phyloP scores from a whole-genome alignment of 2,113 vertebrate genomes.

The Myotis davidii region DNA sequence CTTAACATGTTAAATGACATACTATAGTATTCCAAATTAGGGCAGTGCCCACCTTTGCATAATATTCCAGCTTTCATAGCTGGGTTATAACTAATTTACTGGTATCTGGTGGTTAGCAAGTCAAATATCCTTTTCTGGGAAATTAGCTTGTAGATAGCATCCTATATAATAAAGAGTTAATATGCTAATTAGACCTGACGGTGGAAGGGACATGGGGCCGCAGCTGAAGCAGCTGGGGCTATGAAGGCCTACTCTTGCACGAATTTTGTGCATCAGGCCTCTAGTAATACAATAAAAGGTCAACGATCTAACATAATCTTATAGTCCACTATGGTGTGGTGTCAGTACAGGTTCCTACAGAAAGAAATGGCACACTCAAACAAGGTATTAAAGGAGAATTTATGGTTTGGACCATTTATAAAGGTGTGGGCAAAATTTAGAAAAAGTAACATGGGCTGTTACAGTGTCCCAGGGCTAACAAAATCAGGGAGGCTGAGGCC shows the following conservation, averaged over 20 bases:
- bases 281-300: slow-evolving; percentile 26
- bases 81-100: slow-evolving; percentile 34
- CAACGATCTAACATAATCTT: background rate
- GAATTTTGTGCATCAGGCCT: too few species aligned
- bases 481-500: background rate
- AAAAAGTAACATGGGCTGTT: background rate
- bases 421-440: background rate
- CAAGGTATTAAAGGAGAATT: background rate
- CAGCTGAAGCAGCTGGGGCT: too few species aligned
- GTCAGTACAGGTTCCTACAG: background rate
- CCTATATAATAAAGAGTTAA: too few species aligned
- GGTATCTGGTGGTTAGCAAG: slow-evolving; percentile 26
- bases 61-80: slow-evolving; percentile 22
- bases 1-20: background rate
- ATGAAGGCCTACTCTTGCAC: too few species aligned
- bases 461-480: background rate
- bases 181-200: too few species aligned
- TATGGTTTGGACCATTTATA: slow-evolving; percentile 19
- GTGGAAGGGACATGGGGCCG: too few species aligned
- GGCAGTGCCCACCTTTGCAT: background rate
- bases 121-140: slow-evolving; percentile 28
- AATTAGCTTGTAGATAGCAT: slow-evolving; percentile 23
- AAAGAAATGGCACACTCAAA: slow-evolving; percentile 20
- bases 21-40: background rate
- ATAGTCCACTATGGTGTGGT: background rate